Evolutionary conservation across 1,140 invertebrate species (phyloP), one percentile per base, ranked within the genome.

Genomic region (Chionoecetes opilio): DNA sequence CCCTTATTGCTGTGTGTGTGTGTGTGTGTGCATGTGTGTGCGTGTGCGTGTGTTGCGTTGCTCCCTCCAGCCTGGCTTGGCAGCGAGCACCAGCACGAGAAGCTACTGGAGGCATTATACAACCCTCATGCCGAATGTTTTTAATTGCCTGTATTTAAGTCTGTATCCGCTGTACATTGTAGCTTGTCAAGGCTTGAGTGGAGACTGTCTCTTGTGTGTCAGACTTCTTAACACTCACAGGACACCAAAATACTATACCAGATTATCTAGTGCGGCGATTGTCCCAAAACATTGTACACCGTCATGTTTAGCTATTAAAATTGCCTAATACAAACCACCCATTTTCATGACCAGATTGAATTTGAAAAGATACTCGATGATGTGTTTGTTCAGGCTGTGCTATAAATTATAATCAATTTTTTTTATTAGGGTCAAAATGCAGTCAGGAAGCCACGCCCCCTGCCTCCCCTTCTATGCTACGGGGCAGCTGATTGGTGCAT

Each of bases 51-150:
- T 75, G 63, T 75, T 75, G 63, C 26, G 63, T 5, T 75, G 63
- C 63, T 75, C 63, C 6, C 63, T 75, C 63, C 63, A 75, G 63
- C 63, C 21, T 75, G 63, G 63, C 63, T n/a, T 75, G 63, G 63
- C 5, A 26, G 21, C 6, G n/a, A n/a, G 63, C 21, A 75, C 93
- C 86, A 94, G 93, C 93, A 41, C 89, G 75, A 94, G 93, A 93
- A 94, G 93, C 93, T 94, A 89, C 93, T 90, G 87, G 93, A 89
- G 93, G 93, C 93, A 94, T 94, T 94, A 94, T 94, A 94, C 53
- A 94, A 89, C 75, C 87, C 87, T 46, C 86, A 88, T 90, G 93
- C 63, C 87, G 63, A 90, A 31, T 94, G 93, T 87, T 94, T 90
- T 94, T 94, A 53, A 94, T 82, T 88, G 93, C 89, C 92, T 93